These are phyloP conservation scores for Avahi laniger DNA, from an alignment of 2,797 vertebrate genomes.

Conservation along the genomic window DNA sequence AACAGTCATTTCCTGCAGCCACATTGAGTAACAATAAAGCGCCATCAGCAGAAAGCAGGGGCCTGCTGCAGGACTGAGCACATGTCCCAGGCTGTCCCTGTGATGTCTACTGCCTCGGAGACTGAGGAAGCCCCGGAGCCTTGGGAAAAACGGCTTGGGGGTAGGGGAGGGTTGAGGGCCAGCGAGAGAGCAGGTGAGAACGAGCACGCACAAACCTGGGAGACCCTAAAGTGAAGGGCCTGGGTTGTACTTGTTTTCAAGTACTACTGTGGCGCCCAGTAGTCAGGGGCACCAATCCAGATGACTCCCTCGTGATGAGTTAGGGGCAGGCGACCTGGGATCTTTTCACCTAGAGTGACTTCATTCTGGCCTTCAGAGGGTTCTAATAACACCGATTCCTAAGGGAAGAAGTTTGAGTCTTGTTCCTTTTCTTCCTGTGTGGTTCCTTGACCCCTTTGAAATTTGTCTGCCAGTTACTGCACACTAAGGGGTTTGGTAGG, in stretches of 20 bases:
- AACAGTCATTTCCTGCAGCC: not conserved
- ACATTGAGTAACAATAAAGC: not conserved
- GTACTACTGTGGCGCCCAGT: too few species aligned
- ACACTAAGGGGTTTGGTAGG: not conserved
- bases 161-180: not conserved
- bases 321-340: not conserved
- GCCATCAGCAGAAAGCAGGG: not conserved
- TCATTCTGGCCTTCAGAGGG: not conserved
- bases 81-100: not conserved
- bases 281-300: not conserved
- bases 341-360: not conserved
- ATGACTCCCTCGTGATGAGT: not conserved
- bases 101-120: not conserved
- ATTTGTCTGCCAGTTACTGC: not conserved
- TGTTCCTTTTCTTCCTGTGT: not conserved
- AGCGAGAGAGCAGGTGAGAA: not conserved
- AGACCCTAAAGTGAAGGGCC: not conserved
- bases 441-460: not conserved
- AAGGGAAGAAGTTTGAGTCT: not conserved
- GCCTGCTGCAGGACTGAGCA: not conserved
- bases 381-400: not conserved
- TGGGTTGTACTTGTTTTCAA: not conserved
- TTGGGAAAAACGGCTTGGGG: not conserved
- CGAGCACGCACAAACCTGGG: not conserved
- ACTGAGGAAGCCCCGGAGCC: not conserved